Base-by-base conservation (phyloP, 2,113 vertebrate genomes). In the Corvus hawaiiensis region DNA sequence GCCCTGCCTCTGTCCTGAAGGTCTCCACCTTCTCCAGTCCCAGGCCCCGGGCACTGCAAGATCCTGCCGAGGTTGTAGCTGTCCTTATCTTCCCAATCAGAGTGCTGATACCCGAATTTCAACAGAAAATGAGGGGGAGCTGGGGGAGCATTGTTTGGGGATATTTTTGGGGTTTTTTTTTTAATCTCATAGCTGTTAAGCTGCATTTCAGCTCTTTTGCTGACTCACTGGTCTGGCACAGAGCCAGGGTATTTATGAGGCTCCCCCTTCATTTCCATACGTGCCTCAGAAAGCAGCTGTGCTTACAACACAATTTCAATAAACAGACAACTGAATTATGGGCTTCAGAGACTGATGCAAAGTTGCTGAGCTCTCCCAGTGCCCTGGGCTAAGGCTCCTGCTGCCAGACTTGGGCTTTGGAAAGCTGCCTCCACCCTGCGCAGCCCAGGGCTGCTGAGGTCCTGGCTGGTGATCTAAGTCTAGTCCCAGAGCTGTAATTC, bases 241-340 rank as follows among this genome's bases (percentile, higher is more conserved):
- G 78, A 55, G 91, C 93, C 93, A 85, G 67, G 17, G 43, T 14
- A 7, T 55, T 62, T 93, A 12, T 87, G 69, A 77, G 94, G 62
- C 63, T 96, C 74, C 84, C 92, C 84, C 89, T 28, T 77, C 82
- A 91, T 95, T 96, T 90, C 74, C 87, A 83, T 83, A 32, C 22
- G 6, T 86, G 88, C 83, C 64, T 96, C 92, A 48, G 79, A 95
- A 87, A 75, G 94, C 95, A 92, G 94, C 95, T 96, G 89, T 90
- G 93, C 95, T 97, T 94, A 90, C 86, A 95, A 63, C 84, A 87
- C 44, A 1, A 80, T 84, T 77, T 26, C 77, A 79, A 83, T 52
- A 91, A 91, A 93, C 95, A 96, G 71, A 90, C 86, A 93, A 74
- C 61, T 71, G 93, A 95, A 93, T 95, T 86, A 95, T 35, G 91